Evolutionary conservation across 2,113 vertebrate genomes (phyloP).

Genomic region (Petrocephalus microphthalmus): DNA sequence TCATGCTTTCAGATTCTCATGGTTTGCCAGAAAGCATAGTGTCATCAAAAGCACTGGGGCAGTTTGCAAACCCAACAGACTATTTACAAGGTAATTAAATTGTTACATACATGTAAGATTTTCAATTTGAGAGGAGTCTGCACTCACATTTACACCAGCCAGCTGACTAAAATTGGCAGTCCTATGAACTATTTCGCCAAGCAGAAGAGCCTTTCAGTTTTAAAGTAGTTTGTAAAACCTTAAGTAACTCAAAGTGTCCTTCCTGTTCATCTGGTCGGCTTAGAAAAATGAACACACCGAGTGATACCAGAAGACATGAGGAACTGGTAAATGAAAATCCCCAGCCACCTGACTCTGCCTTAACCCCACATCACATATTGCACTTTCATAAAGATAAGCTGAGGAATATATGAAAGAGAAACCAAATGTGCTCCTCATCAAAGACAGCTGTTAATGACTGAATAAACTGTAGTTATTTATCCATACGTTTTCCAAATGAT

Average conservation of each 20-base stretch:
- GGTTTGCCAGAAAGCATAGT: no score
- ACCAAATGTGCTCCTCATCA: background rate
- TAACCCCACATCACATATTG: background rate
- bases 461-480: background rate
- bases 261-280: background rate
- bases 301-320: background rate
- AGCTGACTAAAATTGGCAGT: no score
- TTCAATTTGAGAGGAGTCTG: no score
- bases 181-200: background rate
- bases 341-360: background rate
- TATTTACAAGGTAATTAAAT: no score
- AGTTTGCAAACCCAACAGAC: no score
- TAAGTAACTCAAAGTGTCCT: background rate
- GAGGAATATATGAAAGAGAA: background rate
- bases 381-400: background rate
- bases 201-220: background rate
- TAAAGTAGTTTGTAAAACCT: background rate
- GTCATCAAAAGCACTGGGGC: no score
- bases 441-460: background rate
- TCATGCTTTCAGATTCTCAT: no score
- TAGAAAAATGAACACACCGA: background rate
- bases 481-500: background rate
- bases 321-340: background rate
- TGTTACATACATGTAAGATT: no score
- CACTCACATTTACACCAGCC: no score